Conservation (phyloP, 2,888 invertebrate species). For the Oxytorus armatus region DNA sequence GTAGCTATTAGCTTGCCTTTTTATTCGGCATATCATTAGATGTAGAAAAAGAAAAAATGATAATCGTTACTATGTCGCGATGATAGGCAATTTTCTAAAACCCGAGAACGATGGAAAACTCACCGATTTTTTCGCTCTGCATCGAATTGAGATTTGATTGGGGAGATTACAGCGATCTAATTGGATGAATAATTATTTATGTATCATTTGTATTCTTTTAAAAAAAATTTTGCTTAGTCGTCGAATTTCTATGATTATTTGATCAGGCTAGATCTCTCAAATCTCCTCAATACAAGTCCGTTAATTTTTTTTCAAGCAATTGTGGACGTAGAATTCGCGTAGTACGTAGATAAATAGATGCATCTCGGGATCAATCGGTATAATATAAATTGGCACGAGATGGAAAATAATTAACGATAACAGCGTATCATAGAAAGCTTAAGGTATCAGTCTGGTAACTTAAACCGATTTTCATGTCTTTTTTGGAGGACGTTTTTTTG, state of each 20-base stretch:
- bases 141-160: conserved; percentile 50
- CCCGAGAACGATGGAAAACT: too few species aligned
- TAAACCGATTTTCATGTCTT: too few species aligned
- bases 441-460: too few species aligned
- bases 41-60: conserved; percentile 51
- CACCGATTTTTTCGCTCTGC: conserved; percentile 52
- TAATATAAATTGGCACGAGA: conserved; percentile 10
- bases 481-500: too few species aligned
- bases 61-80: conserved; percentile 12
- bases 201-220: too few species aligned
- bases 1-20: conserved; percentile 68
- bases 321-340: background rate
- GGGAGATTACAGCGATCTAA: conserved; percentile 8
- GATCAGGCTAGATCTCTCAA: background rate
- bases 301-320: conserved; percentile 1
- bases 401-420: background rate
- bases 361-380: conserved; percentile 7
- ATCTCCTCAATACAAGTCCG: conserved; percentile 8
- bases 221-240: too few species aligned
- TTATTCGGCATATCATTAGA: conserved; percentile 71
- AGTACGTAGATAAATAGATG: conserved; percentile 16
- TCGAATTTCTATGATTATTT: conserved; percentile 1
- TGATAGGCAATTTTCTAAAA: conserved; percentile 13
- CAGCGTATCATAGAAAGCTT: conserved; percentile 2
- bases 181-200: background rate